A percentile compares a stretch with the other conserved stretches of the same genome.
Conservation (phyloP, 1,140 invertebrate genomes). For the Saccostrea echinata region DNA sequence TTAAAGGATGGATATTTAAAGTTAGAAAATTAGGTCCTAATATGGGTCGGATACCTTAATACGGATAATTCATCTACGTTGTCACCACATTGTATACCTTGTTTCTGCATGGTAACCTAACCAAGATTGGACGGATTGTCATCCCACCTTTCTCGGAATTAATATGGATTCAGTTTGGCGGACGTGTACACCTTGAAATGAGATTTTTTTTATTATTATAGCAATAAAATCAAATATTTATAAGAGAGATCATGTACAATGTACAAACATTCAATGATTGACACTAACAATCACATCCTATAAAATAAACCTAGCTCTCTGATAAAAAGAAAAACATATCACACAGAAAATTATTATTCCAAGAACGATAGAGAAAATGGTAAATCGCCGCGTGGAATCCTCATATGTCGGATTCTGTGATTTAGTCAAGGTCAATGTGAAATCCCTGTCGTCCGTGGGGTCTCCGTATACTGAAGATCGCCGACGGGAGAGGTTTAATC, state of each 20-base stretch:
- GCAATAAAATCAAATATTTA: background rate
- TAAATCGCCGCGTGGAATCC: conserved; percentile 15
- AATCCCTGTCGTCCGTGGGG: background rate
- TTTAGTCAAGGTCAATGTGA: background rate
- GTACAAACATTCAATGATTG: too few species aligned
- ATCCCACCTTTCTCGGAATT: background rate
- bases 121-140: background rate
- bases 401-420: background rate
- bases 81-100: too few species aligned
- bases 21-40: too few species aligned
- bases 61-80: too few species aligned
- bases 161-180: background rate
- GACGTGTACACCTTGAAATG: background rate
- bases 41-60: too few species aligned
- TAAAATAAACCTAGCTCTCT: background rate
- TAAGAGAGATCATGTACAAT: background rate
- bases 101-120: too few species aligned
- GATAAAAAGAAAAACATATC: conserved; percentile 16
- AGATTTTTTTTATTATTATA: background rate
- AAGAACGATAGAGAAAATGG: conserved; percentile 7
- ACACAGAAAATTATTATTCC: background rate
- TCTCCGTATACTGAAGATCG: background rate
- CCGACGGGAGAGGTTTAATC: background rate
- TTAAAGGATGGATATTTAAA: too few species aligned
- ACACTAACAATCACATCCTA: background rate